phyloP scores from a whole-genome alignment of 2,113 vertebrate genomes.

The Cynopterus brachyotis region DNA sequence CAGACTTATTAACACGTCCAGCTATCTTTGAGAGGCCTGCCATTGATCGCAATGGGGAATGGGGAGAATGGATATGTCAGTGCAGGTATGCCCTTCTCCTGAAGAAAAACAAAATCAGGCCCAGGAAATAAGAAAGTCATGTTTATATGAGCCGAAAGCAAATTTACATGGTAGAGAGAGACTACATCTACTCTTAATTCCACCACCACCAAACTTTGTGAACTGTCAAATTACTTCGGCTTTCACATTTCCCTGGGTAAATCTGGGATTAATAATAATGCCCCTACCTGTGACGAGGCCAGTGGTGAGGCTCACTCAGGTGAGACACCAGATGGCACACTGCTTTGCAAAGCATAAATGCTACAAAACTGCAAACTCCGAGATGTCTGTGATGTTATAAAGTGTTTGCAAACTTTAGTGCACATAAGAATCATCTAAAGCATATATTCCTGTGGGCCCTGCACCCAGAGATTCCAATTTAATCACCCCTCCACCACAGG shows the following conservation, averaged over 20 bases:
- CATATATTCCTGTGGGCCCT: background rate
- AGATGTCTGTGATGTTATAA: background rate
- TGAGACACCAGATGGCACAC: background rate
- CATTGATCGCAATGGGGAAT: background rate
- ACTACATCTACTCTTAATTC: background rate
- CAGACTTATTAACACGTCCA: background rate
- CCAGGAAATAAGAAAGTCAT: background rate
- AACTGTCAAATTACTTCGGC: background rate
- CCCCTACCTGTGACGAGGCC: background rate
- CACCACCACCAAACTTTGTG: background rate
- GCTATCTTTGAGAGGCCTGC: background rate
- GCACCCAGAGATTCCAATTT: background rate
- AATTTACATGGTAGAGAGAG: background rate
- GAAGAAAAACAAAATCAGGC: background rate
- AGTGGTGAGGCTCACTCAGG: background rate
- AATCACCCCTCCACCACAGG: background rate
- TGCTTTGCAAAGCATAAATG: conserved; percentile 19
- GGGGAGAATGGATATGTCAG: background rate
- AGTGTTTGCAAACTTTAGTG: background rate
- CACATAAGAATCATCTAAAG: background rate
- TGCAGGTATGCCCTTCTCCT: background rate
- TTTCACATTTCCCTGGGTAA: conserved; percentile 18
- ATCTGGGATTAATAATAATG: conserved; percentile 22
- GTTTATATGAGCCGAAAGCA: background rate
- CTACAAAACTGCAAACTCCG: background rate